Percentiles rank a stretch among this genome's conserved stretches.
phyloP scores from a whole-genome alignment of 1,140 invertebrate species.

The Andricus grossulariae region DNA sequence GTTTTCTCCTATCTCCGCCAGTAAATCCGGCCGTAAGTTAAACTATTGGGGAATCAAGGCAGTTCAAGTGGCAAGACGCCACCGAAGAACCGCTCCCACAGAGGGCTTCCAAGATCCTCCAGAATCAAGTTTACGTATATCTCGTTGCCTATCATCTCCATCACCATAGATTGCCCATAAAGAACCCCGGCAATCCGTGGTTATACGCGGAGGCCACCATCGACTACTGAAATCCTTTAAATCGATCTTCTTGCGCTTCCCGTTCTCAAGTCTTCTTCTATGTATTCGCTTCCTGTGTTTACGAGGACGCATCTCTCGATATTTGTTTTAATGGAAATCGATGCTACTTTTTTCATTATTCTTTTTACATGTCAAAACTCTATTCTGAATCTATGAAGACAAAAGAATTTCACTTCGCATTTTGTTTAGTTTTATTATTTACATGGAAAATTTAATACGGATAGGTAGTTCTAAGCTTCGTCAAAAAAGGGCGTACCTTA shows the following conservation, averaged over 20 bases:
- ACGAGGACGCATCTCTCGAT: conserved; percentile 49
- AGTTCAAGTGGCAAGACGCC: conserved; percentile 34
- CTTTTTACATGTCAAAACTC: too few species aligned
- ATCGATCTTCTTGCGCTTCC: conserved; percentile 56
- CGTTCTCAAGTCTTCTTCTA: conserved; percentile 46
- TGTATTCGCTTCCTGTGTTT: conserved; percentile 58
- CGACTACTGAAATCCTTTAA: conserved; percentile 58
- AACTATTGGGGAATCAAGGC: conserved; percentile 74
- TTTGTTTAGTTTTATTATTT: too few species aligned
- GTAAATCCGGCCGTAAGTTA: conserved; percentile 76
- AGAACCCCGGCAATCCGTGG: conserved; percentile 74
- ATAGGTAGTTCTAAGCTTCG: too few species aligned
- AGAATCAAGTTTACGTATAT: conserved; percentile 75
- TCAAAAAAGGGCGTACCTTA: too few species aligned
- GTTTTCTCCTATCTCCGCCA: conserved; percentile 71
- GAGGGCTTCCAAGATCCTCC: conserved; percentile 65
- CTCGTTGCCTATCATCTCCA: conserved; percentile 76
- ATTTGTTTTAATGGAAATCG: neutral
- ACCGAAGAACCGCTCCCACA: conserved; percentile 46
- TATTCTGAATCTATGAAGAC: too few species aligned
- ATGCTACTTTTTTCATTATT: too few species aligned
- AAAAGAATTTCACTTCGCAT: too few species aligned
- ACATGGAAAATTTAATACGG: too few species aligned
- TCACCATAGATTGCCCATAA: conserved; percentile 77
- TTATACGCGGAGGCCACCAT: conserved; percentile 66